A percentile compares a stretch with the other conserved stretches of the same genome.
Evolutionary conservation across 2,888 invertebrate genomes (phyloP).

Genomic region (Autographa pulchrina): DNA sequence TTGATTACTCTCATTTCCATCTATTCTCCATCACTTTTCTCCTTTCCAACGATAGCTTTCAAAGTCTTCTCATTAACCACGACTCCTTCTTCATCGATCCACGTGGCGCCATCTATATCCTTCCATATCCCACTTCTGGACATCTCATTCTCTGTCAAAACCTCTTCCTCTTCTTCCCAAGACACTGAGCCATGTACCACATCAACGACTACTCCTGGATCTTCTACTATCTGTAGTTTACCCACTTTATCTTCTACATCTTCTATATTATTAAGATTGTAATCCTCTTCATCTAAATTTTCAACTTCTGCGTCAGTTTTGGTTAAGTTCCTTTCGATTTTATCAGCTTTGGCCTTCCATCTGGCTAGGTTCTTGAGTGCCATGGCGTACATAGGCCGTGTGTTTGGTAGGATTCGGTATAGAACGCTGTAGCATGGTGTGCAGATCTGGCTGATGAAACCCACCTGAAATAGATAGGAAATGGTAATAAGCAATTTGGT

Average conservation of each 20-base stretch:
- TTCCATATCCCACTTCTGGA: slow-evolving; percentile 59
- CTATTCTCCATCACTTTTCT: neutral
- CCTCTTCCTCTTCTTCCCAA: slow-evolving; percentile 66
- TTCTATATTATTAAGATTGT: neutral
- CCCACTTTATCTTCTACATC: slow-evolving; percentile 3
- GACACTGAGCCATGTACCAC: slow-evolving; percentile 53
- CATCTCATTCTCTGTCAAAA: slow-evolving; percentile 26
- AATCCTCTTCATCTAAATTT: slow-evolving; percentile 3
- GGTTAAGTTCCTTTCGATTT: slow-evolving; percentile 28
- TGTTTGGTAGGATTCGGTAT: slow-evolving; percentile 91
- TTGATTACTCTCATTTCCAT: too few species aligned
- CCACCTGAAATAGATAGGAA: slow-evolving; percentile 88
- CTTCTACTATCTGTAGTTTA: slow-evolving; percentile 26
- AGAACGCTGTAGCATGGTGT: slow-evolving; percentile 94
- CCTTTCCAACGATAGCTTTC: slow-evolving; percentile 24
- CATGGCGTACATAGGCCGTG: slow-evolving; percentile 92
- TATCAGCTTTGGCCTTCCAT: slow-evolving; percentile 69
- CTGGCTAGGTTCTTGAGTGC: slow-evolving; percentile 87
- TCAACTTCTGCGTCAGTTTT: neutral
- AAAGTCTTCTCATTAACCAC: slow-evolving; percentile 47
- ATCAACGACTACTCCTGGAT: slow-evolving; percentile 24
- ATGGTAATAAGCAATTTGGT: neutral
- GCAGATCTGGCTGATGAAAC: slow-evolving; percentile 94
- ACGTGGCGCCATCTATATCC: slow-evolving; percentile 60
- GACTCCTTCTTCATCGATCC: slow-evolving; percentile 68